A percentile compares a stretch with the other conserved stretches of the same genome.
phyloP scores from a whole-genome alignment of 2,888 invertebrate genomes.

The Nomada lathburiana region DNA sequence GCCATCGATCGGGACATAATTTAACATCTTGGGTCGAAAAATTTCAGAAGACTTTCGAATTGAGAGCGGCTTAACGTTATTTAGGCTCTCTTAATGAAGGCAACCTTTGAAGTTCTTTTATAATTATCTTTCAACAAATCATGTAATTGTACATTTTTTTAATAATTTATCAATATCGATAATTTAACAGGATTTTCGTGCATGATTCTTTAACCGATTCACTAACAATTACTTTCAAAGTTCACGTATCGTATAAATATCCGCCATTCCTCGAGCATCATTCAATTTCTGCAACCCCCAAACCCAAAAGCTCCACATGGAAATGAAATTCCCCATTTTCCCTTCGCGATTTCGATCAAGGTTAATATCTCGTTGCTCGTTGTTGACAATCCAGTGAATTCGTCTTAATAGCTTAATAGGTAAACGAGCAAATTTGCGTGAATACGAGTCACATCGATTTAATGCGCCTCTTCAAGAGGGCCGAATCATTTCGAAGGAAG shows the following conservation, averaged over 20 bases:
- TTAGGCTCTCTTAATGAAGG: neutral
- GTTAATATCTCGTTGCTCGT: slow-evolving; percentile 7
- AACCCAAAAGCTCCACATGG: no score
- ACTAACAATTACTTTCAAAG: no score
- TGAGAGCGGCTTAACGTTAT: slow-evolving; percentile 11
- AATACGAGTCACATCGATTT: slow-evolving; percentile 53
- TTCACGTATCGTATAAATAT: no score
- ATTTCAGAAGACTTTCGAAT: neutral
- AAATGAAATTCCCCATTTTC: neutral
- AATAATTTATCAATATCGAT: no score
- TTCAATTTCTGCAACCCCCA: no score
- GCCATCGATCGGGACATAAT: slow-evolving; percentile 21
- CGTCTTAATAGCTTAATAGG: slow-evolving; percentile 29
- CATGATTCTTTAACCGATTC: no score
- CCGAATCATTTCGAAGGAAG: slow-evolving; percentile 33
- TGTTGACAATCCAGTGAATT: neutral
- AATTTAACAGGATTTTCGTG: no score
- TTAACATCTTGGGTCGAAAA: neutral
- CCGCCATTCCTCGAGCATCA: no score
- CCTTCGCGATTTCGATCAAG: neutral
- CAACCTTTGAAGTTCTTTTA: neutral
- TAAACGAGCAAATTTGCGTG: slow-evolving; percentile 53
- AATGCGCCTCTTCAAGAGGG: slow-evolving; percentile 25
- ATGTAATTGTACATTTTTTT: no score
- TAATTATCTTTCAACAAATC: neutral